A percentile compares a stretch with the other conserved stretches of the same genome.
These are phyloP conservation scores for Hyla sarda DNA, from an alignment of 2,113 vertebrate species.

Conservation along the genomic window DNA sequence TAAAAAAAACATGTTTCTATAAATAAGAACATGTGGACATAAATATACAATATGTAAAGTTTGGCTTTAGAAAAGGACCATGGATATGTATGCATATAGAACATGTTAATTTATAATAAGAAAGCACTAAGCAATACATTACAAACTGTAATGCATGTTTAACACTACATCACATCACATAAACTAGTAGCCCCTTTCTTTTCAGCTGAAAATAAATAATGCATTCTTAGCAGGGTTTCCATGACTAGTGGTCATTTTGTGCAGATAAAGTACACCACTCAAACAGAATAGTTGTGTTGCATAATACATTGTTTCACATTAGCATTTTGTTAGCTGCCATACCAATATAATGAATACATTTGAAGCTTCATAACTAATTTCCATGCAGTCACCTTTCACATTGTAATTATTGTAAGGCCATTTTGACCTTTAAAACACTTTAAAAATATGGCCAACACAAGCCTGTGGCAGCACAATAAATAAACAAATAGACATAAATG, in stretches of 20 bases:
- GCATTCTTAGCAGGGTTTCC: neutral
- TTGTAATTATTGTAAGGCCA: constrained; percentile 2
- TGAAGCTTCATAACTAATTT: constrained; percentile 7
- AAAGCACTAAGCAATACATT: too few species aligned
- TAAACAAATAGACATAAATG: neutral
- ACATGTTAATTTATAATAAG: neutral
- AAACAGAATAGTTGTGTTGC: neutral
- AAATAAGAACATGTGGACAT: too few species aligned
- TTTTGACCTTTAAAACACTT: constrained; percentile 27
- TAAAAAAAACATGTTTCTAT: too few species aligned
- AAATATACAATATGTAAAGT: too few species aligned
- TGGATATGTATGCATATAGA: neutral
- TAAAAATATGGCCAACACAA: neutral
- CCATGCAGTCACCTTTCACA: constrained; percentile 26
- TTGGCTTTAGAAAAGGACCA: too few species aligned
- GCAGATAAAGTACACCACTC: neutral
- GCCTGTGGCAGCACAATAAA: neutral
- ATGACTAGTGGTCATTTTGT: neutral
- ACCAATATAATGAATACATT: constrained; percentile 22
- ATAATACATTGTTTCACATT: constrained; percentile 13
- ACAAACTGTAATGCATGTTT: neutral
- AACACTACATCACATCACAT: neutral
- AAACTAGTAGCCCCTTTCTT: neutral
- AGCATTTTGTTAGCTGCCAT: neutral
- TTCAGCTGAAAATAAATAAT: neutral